Evolutionary conservation across 2,797 vertebrate genomes (phyloP).

Genomic region (Anolis apletophallus): DNA sequence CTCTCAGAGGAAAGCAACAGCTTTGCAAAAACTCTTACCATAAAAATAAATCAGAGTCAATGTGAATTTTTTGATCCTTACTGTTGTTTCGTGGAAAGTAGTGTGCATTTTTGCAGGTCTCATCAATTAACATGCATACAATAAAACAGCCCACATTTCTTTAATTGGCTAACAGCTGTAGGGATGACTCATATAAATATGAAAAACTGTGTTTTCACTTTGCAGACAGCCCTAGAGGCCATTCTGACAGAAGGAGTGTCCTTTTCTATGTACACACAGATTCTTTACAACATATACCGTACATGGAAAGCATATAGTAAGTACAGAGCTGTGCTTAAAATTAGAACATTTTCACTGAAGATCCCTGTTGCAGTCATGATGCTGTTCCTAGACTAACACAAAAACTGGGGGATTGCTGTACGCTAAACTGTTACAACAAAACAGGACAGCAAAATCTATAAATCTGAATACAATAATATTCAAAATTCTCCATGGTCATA

Average conservation of each 20-base stretch:
- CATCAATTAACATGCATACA: neutral
- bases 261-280: neutral
- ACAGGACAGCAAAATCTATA: no score
- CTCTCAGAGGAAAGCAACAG: no score
- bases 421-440: no score
- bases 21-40: no score
- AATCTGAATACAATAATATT: no score
- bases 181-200: neutral
- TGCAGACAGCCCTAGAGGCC: neutral
- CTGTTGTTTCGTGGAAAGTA: neutral
- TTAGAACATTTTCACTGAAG: neutral
- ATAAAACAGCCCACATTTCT: neutral
- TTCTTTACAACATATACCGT: neutral
- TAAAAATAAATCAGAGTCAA: no score
- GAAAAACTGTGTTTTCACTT: neutral
- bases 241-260: neutral
- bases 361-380: no score
- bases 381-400: no score
- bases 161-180: neutral
- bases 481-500: no score
- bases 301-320: neutral
- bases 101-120: neutral
- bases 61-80: neutral
- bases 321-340: neutral
- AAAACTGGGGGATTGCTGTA: no score